phyloP scores from a whole-genome alignment of 2,113 vertebrate species.

The Chrysochloris asiatica region DNA sequence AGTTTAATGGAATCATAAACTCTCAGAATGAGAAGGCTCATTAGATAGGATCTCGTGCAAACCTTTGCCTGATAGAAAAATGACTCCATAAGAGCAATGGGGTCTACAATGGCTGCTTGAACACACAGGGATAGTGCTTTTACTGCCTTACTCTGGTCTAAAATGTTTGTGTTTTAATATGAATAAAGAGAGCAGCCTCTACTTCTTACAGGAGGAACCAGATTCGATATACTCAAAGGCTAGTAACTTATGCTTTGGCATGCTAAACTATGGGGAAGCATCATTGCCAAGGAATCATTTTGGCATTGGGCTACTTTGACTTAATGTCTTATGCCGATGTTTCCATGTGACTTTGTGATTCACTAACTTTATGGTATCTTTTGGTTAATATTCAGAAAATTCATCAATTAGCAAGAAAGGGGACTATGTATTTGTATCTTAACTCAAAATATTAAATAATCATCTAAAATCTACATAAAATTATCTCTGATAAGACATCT shows the following conservation, averaged over 20 bases:
- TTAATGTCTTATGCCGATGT: constrained; percentile 42
- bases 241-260: constrained; percentile 36
- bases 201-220: not conserved
- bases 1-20: not conserved
- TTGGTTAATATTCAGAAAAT: constrained; percentile 74
- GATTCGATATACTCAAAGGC: constrained; percentile 17
- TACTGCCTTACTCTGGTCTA: not conserved
- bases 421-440: constrained; percentile 19
- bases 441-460: not conserved
- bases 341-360: constrained; percentile 43
- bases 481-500: constrained; percentile 55
- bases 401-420: constrained; percentile 15
- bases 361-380: constrained; percentile 70
- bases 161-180: not conserved
- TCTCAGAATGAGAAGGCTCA: not conserved
- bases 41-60: not conserved
- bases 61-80: not conserved
- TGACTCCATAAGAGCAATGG: not conserved
- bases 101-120: not conserved
- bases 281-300: constrained; percentile 52
- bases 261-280: constrained; percentile 26
- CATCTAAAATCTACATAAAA: constrained; percentile 12
- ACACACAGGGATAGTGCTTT: not conserved
- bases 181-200: constrained; percentile 9
- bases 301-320: constrained; percentile 19